Evolutionary conservation across 2,797 vertebrate species (phyloP).

Genomic region (Macroramphosus scolopax): DNA sequence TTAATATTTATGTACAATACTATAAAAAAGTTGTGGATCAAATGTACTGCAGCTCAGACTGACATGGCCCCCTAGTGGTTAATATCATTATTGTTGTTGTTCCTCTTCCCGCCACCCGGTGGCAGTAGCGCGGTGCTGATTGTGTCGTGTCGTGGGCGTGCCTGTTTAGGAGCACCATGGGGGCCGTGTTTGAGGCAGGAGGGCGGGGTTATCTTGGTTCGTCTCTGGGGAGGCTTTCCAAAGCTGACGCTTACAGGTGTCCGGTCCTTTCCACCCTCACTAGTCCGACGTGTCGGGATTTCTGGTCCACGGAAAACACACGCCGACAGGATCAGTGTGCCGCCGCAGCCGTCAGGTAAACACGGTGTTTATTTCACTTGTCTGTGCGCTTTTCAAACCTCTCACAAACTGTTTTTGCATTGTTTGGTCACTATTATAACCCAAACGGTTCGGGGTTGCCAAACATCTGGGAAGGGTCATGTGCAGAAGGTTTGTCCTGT

Average conservation of each 20-base stretch:
- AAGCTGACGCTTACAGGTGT: slow-evolving; percentile 62
- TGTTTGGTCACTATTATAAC: too few species aligned
- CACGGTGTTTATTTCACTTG: background rate
- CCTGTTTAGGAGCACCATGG: background rate
- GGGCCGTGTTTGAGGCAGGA: slow-evolving; percentile 5
- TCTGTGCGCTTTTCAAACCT: background rate
- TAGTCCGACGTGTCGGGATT: slow-evolving; percentile 21
- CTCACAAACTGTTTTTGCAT: too few species aligned
- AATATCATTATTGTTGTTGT: background rate
- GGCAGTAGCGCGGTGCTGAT: slow-evolving; percentile 19
- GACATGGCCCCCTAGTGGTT: slow-evolving; percentile 53
- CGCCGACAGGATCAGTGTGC: slow-evolving; percentile 2
- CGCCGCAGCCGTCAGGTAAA: slow-evolving; percentile 55
- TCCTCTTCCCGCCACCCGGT: slow-evolving; percentile 22
- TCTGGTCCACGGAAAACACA: slow-evolving; percentile 15
- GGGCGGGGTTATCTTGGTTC: slow-evolving; percentile 50
- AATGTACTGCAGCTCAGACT: too few species aligned
- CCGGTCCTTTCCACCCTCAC: slow-evolving; percentile 42
- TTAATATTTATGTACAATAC: too few species aligned
- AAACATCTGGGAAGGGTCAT: background rate
- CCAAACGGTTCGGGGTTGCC: too few species aligned
- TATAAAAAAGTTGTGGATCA: too few species aligned
- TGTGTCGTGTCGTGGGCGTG: slow-evolving; percentile 26
- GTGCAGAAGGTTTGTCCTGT: background rate
- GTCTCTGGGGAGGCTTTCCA: slow-evolving; percentile 27